Percentiles rank a stretch among this genome's conserved stretches.
phyloP scores from a whole-genome alignment of 2,888 invertebrate species.

The Anthoptus insignis region DNA sequence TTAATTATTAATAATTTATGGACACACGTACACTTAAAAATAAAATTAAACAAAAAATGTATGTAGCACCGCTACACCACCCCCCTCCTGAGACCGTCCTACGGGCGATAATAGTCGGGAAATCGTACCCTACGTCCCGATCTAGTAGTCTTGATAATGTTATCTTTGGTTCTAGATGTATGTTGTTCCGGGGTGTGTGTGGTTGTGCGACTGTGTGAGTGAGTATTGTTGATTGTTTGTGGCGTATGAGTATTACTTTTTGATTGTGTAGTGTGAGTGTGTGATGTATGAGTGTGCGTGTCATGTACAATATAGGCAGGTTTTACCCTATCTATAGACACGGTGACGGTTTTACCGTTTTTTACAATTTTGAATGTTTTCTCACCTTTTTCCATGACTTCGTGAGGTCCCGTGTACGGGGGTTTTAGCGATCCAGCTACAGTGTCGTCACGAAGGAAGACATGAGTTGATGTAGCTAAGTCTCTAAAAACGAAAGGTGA shows the following conservation, averaged over 20 bases:
- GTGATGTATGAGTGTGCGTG: too few species aligned
- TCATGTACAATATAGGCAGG: background rate
- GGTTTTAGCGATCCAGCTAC: background rate
- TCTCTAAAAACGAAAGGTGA: background rate
- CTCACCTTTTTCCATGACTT: background rate
- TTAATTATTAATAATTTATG: too few species aligned
- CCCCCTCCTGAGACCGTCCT: slow-evolving; percentile 31
- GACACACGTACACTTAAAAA: too few species aligned
- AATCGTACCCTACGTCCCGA: slow-evolving; percentile 5
- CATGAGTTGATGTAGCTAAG: background rate
- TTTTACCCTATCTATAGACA: background rate
- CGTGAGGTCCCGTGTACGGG: background rate
- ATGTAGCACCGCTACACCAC: slow-evolving; percentile 19
- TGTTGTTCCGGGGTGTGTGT: background rate
- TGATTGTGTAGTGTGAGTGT: too few species aligned
- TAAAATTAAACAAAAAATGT: too few species aligned
- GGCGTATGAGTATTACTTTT: too few species aligned
- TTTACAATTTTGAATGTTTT: background rate
- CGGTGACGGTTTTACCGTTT: background rate
- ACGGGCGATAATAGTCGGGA: slow-evolving; percentile 27
- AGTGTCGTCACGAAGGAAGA: background rate
- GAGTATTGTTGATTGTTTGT: too few species aligned
- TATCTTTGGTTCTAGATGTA: background rate
- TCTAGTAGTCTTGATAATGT: too few species aligned
- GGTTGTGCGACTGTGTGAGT: too few species aligned